These are phyloP conservation scores for Enoplosus armatus DNA, from an alignment of 2,797 vertebrate genomes.

Conservation along the genomic window DNA sequence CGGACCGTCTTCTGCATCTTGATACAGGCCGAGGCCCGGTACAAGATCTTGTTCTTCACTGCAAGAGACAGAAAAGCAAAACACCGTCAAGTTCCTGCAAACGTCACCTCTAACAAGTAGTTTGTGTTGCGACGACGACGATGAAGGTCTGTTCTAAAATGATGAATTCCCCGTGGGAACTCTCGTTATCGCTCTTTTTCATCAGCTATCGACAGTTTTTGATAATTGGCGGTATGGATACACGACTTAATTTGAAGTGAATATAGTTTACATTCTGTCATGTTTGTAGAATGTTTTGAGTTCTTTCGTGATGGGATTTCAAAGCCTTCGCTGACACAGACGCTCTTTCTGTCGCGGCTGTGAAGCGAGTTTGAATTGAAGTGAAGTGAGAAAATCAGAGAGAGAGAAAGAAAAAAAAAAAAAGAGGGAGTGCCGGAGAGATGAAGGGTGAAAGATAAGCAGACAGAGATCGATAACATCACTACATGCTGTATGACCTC, in stretches of 20 bases:
- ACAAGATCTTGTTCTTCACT: slow-evolving; percentile 98
- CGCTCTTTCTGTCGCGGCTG: background rate
- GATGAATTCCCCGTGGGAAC: no score
- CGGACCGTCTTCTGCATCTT: slow-evolving; percentile 95
- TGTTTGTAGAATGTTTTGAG: background rate
- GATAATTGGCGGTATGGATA: no score
- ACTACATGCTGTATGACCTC: slow-evolving; percentile 15
- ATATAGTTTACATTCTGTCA: background rate
- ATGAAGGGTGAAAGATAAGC: slow-evolving; percentile 37
- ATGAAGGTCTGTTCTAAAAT: no score
- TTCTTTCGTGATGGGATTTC: no score
- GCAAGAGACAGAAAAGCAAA: slow-evolving; percentile 21
- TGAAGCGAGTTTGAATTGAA: slow-evolving; percentile 10
- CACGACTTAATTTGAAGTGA: background rate
- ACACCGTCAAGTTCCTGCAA: background rate
- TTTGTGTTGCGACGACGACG: no score
- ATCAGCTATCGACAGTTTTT: background rate
- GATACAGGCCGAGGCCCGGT: slow-evolving; percentile 91
- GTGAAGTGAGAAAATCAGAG: slow-evolving; percentile 14
- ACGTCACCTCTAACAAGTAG: background rate
- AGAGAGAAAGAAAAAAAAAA: background rate
- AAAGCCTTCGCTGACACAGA: background rate
- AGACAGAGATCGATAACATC: slow-evolving; percentile 44
- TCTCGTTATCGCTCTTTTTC: no score
- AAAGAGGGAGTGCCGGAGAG: background rate